phyloP scores from a whole-genome alignment of 64 coral and sea anemone species.

The Dendronephthya gigantea region DNA sequence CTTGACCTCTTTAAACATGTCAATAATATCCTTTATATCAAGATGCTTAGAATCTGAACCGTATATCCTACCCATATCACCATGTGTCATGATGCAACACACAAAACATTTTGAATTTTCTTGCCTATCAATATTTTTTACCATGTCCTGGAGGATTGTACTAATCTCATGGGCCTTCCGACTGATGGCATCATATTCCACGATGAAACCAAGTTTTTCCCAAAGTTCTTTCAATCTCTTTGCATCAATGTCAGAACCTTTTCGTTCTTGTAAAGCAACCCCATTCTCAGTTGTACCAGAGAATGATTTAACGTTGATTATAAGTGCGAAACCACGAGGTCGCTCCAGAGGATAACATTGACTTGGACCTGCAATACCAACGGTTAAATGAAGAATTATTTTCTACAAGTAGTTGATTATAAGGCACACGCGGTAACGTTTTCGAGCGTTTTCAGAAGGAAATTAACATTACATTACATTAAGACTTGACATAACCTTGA shows the following conservation, averaged over 20 bases:
- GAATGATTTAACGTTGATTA: slow-evolving; percentile 63
- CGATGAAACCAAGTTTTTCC: slow-evolving; percentile 47
- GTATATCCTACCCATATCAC: slow-evolving; percentile 52
- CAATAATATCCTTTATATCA: slow-evolving; percentile 38
- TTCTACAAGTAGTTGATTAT: no score
- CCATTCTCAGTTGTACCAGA: not conserved
- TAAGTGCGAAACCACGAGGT: slow-evolving; percentile 55
- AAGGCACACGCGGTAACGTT: no score
- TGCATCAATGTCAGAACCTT: slow-evolving; percentile 53
- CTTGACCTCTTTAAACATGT: slow-evolving; percentile 48
- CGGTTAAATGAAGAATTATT: no score
- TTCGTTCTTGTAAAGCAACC: slow-evolving; percentile 18
- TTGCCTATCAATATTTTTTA: slow-evolving; percentile 30
- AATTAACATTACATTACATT: no score
- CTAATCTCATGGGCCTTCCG: slow-evolving; percentile 45
- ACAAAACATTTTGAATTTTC: slow-evolving; percentile 65
- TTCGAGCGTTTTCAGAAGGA: no score
- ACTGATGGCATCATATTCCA: slow-evolving; percentile 7
- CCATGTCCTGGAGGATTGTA: slow-evolving; percentile 27
- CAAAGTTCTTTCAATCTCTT: slow-evolving; percentile 46
- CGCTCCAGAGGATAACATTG: not conserved
- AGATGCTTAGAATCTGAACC: slow-evolving; percentile 50
- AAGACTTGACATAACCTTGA: no score
- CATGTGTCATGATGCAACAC: slow-evolving; percentile 77
- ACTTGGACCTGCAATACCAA: no score